These are phyloP conservation scores for Artibeus jamaicensis DNA, from an alignment of 2,797 vertebrate genomes.

Conservation along the genomic window DNA sequence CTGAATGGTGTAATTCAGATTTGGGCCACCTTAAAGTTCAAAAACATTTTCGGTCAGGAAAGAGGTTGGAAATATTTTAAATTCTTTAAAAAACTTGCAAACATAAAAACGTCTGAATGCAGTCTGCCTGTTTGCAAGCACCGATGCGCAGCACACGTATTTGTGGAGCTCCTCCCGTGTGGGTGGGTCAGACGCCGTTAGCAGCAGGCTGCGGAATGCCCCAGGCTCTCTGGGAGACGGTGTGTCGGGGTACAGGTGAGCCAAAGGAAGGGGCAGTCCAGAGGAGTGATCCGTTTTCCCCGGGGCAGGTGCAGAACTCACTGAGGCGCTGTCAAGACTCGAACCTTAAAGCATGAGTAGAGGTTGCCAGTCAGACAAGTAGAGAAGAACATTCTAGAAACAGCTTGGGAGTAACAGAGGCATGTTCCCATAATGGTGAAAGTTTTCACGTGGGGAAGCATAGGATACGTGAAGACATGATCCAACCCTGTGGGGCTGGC, in stretches of 20 bases:
- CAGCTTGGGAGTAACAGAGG: neutral
- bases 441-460: neutral
- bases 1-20: neutral
- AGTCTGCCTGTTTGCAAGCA: neutral
- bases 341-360: neutral
- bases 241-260: neutral
- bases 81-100: neutral
- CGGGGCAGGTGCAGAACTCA: neutral
- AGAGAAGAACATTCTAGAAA: neutral
- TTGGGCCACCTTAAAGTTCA: neutral
- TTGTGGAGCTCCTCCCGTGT: neutral
- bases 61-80: neutral
- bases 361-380: neutral
- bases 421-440: neutral
- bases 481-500: neutral
- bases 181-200: too few species aligned
- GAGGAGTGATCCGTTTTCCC: neutral
- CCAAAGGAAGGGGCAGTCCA: neutral
- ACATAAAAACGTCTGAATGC: neutral
- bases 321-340: neutral
- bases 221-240: neutral
- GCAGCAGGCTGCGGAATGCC: accelerated
- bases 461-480: neutral
- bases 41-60: neutral
- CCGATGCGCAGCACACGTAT: neutral